A percentile compares a stretch with the other conserved stretches of the same genome.
Conservation (phyloP, 2,113 vertebrate genomes). For the Tachysurus vachellii region DNA sequence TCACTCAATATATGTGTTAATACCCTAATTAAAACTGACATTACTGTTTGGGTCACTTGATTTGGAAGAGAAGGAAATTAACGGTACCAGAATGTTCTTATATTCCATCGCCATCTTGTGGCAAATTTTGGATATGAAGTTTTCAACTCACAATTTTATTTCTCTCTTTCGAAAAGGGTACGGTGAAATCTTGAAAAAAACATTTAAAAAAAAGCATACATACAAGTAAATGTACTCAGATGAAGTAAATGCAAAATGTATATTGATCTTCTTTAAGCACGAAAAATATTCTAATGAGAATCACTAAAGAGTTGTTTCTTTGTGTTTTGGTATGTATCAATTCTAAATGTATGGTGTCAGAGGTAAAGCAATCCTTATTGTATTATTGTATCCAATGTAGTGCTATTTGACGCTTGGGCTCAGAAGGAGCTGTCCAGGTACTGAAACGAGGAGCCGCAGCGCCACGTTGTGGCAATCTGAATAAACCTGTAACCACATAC, state of each 20-base stretch:
- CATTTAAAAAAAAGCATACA: no score
- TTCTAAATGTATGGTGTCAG: no score
- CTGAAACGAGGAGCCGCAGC: conserved; percentile 46
- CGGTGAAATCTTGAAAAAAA: not conserved
- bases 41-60: not conserved
- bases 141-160: not conserved
- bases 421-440: conserved; percentile 55
- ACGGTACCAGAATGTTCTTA: not conserved
- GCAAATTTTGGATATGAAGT: not conserved
- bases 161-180: not conserved
- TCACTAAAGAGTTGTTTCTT: not conserved
- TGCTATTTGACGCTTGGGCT: no score
- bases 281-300: not conserved
- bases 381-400: not conserved
- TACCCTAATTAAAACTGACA: not conserved
- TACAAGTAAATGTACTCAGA: not conserved
- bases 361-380: not conserved
- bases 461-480: not conserved
- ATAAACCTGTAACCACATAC: not conserved
- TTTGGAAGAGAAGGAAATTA: not conserved
- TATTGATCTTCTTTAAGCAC: not conserved
- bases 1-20: not conserved
- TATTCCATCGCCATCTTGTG: conserved; percentile 52
- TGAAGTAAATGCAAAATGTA: not conserved
- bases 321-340: no score